phyloP scores from a whole-genome alignment of 2,888 invertebrate genomes.

The Anagyrus pseudococci region DNA sequence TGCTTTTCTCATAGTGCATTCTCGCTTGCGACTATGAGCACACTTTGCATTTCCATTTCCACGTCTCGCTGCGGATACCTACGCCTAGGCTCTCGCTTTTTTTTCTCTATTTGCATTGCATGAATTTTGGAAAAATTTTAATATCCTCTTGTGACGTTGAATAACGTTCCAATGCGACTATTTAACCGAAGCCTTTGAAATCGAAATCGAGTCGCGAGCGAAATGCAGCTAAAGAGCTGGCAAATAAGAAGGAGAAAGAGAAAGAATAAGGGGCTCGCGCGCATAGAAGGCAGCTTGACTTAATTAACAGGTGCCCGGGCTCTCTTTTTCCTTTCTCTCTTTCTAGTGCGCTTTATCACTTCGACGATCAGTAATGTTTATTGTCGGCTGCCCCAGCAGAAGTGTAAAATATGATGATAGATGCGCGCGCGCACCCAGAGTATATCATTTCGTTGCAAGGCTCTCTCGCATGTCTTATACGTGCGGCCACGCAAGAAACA shows the following conservation, averaged over 20 bases:
- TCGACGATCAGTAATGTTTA: slow-evolving; percentile 36
- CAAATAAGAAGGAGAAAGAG: neutral
- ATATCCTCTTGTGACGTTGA: no score
- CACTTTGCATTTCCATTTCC: neutral
- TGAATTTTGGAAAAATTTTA: no score
- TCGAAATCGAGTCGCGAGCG: no score
- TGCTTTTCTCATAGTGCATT: slow-evolving; percentile 2
- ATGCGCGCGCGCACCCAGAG: slow-evolving; percentile 10
- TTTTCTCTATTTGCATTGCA: no score
- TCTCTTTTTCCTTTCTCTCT: no score
- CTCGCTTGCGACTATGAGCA: neutral
- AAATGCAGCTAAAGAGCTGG: neutral
- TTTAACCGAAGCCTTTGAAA: no score
- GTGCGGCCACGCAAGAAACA: slow-evolving; percentile 7
- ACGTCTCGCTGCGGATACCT: no score
- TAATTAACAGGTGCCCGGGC: slow-evolving; percentile 38
- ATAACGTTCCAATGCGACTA: no score
- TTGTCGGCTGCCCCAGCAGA: slow-evolving; percentile 28
- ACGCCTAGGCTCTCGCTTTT: no score
- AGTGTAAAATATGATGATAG: slow-evolving; percentile 34
- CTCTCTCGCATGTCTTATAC: no score
- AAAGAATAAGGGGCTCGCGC: slow-evolving; percentile 2
- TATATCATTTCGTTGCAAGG: slow-evolving; percentile 32
- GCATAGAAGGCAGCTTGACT: slow-evolving; percentile 6
- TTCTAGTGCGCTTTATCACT: slow-evolving; percentile 15